Evolutionary conservation across 2,888 invertebrate genomes (phyloP), one percentile per base, ranked within the genome.

Genomic region (Drosophila setosimentum): DNA sequence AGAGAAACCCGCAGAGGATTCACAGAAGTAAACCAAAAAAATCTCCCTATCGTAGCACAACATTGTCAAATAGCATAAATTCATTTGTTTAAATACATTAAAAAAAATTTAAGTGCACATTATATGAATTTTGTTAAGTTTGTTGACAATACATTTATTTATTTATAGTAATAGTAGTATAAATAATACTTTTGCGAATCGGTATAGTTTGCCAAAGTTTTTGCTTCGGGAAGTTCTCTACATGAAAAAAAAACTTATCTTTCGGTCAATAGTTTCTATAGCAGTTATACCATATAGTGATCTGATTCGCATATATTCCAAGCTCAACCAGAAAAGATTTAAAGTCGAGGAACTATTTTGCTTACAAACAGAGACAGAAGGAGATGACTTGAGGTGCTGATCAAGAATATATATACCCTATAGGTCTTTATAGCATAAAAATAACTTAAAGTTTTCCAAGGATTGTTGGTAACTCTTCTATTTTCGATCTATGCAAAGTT

Each of bases 1-100:
- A 7, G 69, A 82, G 18, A 75, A 51, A 42, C 30, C 54, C 37
- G 21, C 70, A 24, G 51, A 48, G n/a, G 73, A 73, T 40, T 58
- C 59, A 29, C 58, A 70, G 49, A 74, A 78, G 55, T 48, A 76
- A 42, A 40, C 51, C 8, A 67, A 70, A 48, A 69, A 78, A 63
- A 55, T 27, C 13, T 78, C 33, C 10, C 32, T 24, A n/a, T 8
- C 48, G 11, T 50, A 53, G 27, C 35, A 30, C 45, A 42, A 63
- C 54, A 61, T 58, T 75, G 1, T 49, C 7, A 29, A 49, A 16
- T 57, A 57, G 30, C 33, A n/a, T 21, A 51, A 51, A 35, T 30
- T 29, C 2, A 49, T 29, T 57, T 24, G 18, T 29, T 29, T 21
- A 50, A 62, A 62, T 61, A 33, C 6, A 61, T 51, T n/a, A 21